Percentiles rank a stretch among this genome's conserved stretches.
Evolutionary conservation across 2,888 invertebrate species (phyloP).

Genomic region (Epinotia brunnichana): DNA sequence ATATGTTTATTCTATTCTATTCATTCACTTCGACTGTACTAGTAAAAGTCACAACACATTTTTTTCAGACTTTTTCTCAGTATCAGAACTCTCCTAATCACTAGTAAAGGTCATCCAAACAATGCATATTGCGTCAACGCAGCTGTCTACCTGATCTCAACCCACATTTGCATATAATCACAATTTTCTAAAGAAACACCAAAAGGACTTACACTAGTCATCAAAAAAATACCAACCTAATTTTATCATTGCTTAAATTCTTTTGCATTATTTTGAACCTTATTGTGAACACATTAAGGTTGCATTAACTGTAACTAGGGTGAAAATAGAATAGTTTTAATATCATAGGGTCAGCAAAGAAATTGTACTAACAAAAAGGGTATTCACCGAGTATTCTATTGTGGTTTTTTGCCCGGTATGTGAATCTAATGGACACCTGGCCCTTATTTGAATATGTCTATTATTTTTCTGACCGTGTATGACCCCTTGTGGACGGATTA

Average conservation of each 20-base stretch:
- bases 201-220: slow-evolving; percentile 31
- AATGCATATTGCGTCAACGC: slow-evolving; percentile 49
- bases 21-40: too few relatives aligned
- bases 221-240: slow-evolving; percentile 15
- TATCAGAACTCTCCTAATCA: background rate
- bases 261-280: background rate
- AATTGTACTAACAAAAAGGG: slow-evolving; percentile 53
- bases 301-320: background rate
- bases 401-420: slow-evolving; percentile 55
- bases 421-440: slow-evolving; percentile 67
- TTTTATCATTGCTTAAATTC: background rate
- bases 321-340: background rate
- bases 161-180: slow-evolving; percentile 49
- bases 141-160: slow-evolving; percentile 69
- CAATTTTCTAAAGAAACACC: slow-evolving; percentile 15
- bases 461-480: slow-evolving; percentile 55
- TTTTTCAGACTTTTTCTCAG: background rate
- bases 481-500: slow-evolving; percentile 30
- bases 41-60: background rate
- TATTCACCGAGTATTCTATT: slow-evolving; percentile 49
- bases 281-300: background rate
- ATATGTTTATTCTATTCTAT: too few relatives aligned
- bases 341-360: slow-evolving; percentile 63
- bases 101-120: slow-evolving; percentile 19
- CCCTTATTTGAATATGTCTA: slow-evolving; percentile 57